Conservation (phyloP, 2,797 vertebrate genomes). For the Limnodromus scolopaceus region DNA sequence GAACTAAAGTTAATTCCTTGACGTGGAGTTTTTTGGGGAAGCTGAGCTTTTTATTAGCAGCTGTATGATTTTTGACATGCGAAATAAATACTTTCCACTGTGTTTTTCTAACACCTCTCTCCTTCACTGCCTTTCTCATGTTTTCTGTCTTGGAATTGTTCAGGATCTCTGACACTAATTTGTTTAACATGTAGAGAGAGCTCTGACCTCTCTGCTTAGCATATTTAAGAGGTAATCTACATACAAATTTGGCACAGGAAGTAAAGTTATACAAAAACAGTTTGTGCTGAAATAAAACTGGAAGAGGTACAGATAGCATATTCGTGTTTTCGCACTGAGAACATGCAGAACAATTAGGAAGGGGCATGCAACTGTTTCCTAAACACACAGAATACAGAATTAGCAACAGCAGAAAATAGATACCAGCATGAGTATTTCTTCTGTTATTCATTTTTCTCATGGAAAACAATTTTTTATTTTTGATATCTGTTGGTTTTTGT, state of each 20-base stretch:
- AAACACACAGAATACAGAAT: background rate
- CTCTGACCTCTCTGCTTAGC: background rate
- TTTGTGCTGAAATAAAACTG: background rate
- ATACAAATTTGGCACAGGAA: background rate
- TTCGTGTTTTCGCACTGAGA: background rate
- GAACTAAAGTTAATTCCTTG: background rate
- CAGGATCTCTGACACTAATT: background rate
- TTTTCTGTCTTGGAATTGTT: background rate
- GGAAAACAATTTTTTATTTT: background rate
- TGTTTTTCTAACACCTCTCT: background rate
- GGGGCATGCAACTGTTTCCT: background rate
- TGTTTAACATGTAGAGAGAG: background rate
- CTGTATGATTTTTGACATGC: background rate
- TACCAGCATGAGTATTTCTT: background rate
- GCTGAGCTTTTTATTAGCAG: background rate
- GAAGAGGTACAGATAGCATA: background rate
- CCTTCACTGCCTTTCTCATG: background rate
- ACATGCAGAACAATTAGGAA: background rate
- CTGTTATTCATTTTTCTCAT: background rate
- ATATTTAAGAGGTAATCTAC: background rate
- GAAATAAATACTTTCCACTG: background rate
- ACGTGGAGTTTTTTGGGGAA: background rate
- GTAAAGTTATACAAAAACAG: background rate
- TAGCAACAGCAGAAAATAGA: background rate
- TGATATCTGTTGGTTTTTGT: background rate